phyloP scores from a whole-genome alignment of 2,797 vertebrate genomes.

The Anguilla pacifica region DNA sequence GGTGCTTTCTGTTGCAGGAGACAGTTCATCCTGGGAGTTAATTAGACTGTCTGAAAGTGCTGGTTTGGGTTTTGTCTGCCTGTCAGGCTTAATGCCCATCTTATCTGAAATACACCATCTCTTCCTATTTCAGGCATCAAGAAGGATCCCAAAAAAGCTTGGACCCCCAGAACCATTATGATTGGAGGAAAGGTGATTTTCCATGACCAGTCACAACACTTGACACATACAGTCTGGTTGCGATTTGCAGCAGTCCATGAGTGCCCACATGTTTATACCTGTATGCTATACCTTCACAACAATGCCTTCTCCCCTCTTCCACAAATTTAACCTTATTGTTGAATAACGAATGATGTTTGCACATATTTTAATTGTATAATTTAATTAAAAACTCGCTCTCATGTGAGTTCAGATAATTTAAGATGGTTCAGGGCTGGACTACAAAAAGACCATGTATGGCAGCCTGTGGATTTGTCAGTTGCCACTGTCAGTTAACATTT shows the following conservation, averaged over 20 bases:
- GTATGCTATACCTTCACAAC: neutral
- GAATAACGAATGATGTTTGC: no score
- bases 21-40: neutral
- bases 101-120: neutral
- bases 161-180: slow-evolving; percentile 87
- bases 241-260: neutral
- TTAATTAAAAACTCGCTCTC: no score
- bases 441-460: neutral
- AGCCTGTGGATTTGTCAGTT: neutral
- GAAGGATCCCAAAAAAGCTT: slow-evolving; percentile 80
- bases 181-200: slow-evolving; percentile 87
- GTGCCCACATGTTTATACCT: neutral
- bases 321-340: neutral
- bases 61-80: neutral
- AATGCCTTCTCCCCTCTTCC: neutral
- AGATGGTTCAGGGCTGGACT: neutral
- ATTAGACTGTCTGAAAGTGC: neutral
- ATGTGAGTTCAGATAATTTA: neutral
- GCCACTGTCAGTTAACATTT: neutral
- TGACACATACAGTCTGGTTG: neutral
- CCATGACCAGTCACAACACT: neutral
- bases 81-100: neutral
- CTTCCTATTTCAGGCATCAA: slow-evolving; percentile 75
- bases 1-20: neutral
- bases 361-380: no score